Evolutionary conservation across 2,113 vertebrate species (phyloP).

Genomic region (Etheostoma spectabile): DNA sequence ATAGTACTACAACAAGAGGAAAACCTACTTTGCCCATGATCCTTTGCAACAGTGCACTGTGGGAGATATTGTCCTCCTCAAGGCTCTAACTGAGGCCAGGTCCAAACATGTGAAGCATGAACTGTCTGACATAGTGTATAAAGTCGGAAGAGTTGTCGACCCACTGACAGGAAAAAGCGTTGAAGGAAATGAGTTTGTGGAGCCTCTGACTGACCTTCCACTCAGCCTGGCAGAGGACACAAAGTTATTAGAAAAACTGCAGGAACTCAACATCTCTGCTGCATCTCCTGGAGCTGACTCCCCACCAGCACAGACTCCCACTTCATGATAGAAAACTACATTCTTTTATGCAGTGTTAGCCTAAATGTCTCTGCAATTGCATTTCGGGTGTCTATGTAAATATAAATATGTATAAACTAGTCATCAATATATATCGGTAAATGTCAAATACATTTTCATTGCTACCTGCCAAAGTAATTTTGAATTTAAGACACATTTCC

Average conservation of each 20-base stretch:
- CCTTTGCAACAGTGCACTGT: conserved; percentile 90
- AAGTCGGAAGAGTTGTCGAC: conserved; percentile 94
- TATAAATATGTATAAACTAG: conserved; percentile 14
- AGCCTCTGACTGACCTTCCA: conserved; percentile 82
- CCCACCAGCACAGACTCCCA: conserved; percentile 4
- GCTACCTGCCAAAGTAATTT: neutral
- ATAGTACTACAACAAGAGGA: conserved; percentile 97
- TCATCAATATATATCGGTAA: neutral
- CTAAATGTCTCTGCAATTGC: conserved; percentile 9
- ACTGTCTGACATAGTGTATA: conserved; percentile 93
- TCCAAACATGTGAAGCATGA: conserved; percentile 95
- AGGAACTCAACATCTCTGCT: conserved; percentile 84
- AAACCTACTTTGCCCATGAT: conserved; percentile 98
- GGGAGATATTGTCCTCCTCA: conserved; percentile 95
- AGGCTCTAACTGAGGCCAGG: conserved; percentile 88
- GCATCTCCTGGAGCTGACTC: conserved; percentile 41
- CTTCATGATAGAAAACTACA: conserved; percentile 31
- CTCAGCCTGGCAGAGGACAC: conserved; percentile 62
- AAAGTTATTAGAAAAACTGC: conserved; percentile 84
- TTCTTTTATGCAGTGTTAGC: neutral
- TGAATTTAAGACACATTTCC: conserved; percentile 1
- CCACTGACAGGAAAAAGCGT: conserved; percentile 92
- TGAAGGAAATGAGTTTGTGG: conserved; percentile 87
- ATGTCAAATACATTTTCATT: conserved; percentile 13
- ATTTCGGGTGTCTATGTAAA: conserved; percentile 38